These are phyloP conservation scores for Callipepla squamata DNA, from an alignment of 2,113 vertebrate species.

Conservation along the genomic window DNA sequence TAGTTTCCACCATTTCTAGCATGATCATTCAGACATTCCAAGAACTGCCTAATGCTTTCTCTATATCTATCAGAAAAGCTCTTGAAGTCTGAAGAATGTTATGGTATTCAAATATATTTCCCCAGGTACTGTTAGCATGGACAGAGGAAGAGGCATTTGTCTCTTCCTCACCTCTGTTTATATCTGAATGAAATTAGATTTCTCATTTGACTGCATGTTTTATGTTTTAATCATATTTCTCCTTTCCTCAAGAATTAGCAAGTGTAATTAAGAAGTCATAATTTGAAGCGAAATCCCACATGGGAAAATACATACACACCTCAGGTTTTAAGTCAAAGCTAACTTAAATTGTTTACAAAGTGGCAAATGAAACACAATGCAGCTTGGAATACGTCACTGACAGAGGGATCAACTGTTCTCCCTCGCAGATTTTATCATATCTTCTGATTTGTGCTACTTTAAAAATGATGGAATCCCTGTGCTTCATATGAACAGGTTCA, in stretches of 20 bases:
- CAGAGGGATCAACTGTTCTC: not conserved
- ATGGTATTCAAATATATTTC: not conserved
- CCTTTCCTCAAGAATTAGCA: not conserved
- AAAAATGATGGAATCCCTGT: not conserved
- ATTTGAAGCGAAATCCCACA: not conserved
- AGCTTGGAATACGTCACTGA: not conserved
- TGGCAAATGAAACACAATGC: not conserved
- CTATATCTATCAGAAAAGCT: not conserved
- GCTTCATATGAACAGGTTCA: not conserved
- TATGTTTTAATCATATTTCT: not conserved
- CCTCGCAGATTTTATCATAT: not conserved
- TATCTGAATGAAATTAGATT: not conserved
- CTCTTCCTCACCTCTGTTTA: not conserved
- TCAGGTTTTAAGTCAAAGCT: not conserved
- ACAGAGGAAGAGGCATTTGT: not conserved
- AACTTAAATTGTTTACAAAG: not conserved
- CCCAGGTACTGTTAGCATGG: not conserved
- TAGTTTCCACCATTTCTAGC: not conserved
- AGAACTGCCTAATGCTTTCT: not conserved
- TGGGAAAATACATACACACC: not conserved
- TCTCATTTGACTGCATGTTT: not conserved
- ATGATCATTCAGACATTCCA: not conserved
- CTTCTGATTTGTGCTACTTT: not conserved
- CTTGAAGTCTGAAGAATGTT: not conserved
- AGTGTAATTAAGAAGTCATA: not conserved